These are phyloP conservation scores for Iselma pallidipennis DNA, from an alignment of 2,888 invertebrate genomes.

Conservation along the genomic window DNA sequence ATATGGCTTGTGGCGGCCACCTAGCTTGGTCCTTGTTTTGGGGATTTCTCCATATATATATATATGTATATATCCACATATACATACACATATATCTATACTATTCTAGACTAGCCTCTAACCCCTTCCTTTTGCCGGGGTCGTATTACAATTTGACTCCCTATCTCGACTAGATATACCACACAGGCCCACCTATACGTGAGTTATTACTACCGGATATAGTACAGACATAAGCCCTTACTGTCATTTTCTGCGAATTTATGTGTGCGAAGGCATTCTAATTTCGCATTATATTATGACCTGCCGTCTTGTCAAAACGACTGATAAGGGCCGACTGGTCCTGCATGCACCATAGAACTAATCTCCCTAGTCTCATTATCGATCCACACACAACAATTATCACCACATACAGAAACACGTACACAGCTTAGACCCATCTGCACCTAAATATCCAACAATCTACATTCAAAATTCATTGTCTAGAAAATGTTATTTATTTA, in stretches of 20 bases:
- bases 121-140: slow-evolving; percentile 40
- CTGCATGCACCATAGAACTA: background rate
- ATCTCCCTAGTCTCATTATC: background rate
- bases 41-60: background rate
- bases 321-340: slow-evolving; percentile 3
- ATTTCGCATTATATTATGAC: slow-evolving; percentile 26
- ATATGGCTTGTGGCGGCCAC: slow-evolving; percentile 38
- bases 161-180: slow-evolving; percentile 30
- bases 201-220: slow-evolving; percentile 32
- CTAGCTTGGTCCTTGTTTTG: slow-evolving; percentile 27
- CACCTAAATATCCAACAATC: background rate
- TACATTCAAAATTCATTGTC: no score
- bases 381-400: background rate
- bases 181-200: slow-evolving; percentile 27
- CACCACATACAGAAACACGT: background rate
- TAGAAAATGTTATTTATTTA: background rate
- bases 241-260: slow-evolving; percentile 35
- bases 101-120: slow-evolving; percentile 32
- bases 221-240: slow-evolving; percentile 31
- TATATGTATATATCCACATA: background rate
- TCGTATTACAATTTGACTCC: slow-evolving; percentile 40
- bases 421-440: background rate
- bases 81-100: slow-evolving; percentile 13
- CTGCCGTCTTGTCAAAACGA: slow-evolving; percentile 17
- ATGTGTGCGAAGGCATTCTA: slow-evolving; percentile 32